Conservation (phyloP, 2,888 invertebrate genomes). For the Coenonympha glycerion region DNA sequence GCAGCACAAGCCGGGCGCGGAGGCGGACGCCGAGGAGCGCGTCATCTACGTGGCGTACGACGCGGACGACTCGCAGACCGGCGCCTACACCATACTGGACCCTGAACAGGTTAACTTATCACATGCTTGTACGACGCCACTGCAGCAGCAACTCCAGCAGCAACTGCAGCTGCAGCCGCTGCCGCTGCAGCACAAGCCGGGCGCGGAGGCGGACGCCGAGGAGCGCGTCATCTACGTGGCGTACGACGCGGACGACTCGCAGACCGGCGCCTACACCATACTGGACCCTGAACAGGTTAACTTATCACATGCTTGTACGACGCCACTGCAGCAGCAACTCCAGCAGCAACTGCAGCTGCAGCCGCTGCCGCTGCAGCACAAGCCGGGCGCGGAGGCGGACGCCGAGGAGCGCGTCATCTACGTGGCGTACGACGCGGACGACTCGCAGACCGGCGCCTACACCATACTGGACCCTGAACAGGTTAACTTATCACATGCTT, state of each 20-base stretch:
- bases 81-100: constrained; percentile 50
- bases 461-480: constrained; percentile 52
- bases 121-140: constrained; percentile 26
- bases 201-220: constrained; percentile 30
- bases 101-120: constrained; percentile 43
- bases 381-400: constrained; percentile 22
- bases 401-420: constrained; percentile 58
- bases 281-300: constrained; percentile 50
- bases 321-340: constrained; percentile 19
- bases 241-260: constrained; percentile 51
- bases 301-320: constrained; percentile 17
- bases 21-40: constrained; percentile 40
- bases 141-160: constrained; percentile 8
- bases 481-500: constrained; percentile 31
- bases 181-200: constrained; percentile 21
- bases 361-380: constrained; percentile 14
- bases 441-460: constrained; percentile 40
- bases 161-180: constrained; percentile 12
- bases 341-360: constrained; percentile 13
- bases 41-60: constrained; percentile 68
- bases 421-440: constrained; percentile 61
- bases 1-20: constrained; percentile 20
- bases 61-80: constrained; percentile 41
- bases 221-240: constrained; percentile 66
- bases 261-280: constrained; percentile 47